Conservation (phyloP, 2,797 vertebrate genomes). For the Anas bernieri region DNA sequence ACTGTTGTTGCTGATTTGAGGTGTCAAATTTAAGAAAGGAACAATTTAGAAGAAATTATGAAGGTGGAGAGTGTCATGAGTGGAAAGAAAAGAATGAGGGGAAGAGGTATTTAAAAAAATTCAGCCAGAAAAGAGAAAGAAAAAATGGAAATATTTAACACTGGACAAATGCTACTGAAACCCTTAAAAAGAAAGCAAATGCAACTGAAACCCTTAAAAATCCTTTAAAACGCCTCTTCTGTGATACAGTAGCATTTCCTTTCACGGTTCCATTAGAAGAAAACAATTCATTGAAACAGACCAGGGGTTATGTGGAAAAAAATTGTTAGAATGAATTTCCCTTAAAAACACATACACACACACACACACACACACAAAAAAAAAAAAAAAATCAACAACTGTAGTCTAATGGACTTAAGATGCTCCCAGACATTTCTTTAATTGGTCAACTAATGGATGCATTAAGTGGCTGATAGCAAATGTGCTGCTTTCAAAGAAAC, state of each 20-base stretch:
- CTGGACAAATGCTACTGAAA: not conserved
- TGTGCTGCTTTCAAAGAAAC: slow-evolving; percentile 27
- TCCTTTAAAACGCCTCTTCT: not conserved
- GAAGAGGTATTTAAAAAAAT: not conserved
- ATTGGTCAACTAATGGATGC: slow-evolving; percentile 5
- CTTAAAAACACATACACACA: not conserved
- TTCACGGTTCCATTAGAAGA: not conserved
- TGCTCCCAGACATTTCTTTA: not conserved
- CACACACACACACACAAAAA: not conserved
- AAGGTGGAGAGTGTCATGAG: not conserved
- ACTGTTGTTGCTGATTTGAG: not conserved
- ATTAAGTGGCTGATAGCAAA: slow-evolving; percentile 3
- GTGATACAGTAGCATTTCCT: not conserved
- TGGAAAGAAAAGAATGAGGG: not conserved
- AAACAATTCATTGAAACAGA: not conserved
- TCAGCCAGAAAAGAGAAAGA: not conserved
- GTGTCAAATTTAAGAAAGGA: not conserved
- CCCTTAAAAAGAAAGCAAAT: not conserved
- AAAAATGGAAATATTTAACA: not conserved
- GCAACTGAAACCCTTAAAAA: not conserved
- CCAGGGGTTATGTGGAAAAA: not conserved
- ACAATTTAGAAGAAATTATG: not conserved
- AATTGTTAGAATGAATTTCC: not conserved
- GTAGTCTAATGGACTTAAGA: not conserved
- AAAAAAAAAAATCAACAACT: not conserved